Conservation (phyloP, 2,888 invertebrate genomes). For the Ligdia adustata region DNA sequence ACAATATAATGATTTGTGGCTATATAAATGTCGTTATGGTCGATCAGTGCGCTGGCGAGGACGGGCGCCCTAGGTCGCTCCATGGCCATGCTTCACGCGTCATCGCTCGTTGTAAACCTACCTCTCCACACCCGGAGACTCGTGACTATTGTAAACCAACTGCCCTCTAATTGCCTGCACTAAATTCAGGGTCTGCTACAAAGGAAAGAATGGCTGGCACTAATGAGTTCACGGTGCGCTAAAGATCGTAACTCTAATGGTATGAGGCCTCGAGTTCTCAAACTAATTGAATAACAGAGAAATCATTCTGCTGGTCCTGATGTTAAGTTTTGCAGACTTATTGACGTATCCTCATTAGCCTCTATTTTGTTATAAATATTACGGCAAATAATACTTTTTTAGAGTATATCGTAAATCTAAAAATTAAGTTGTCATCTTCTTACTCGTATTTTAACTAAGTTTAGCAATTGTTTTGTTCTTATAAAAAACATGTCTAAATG, state of each 20-base stretch:
- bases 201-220: slow-evolving; percentile 12
- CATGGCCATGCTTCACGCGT: slow-evolving; percentile 74
- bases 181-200: slow-evolving; percentile 24
- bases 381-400: too few relatives aligned
- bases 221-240: slow-evolving; percentile 16
- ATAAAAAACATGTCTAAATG: too few relatives aligned
- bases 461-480: too few relatives aligned
- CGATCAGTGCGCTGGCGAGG: slow-evolving; percentile 61
- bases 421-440: too few relatives aligned
- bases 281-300: slow-evolving; percentile 8
- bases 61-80: slow-evolving; percentile 67
- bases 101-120: slow-evolving; percentile 50
- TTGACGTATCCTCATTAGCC: too few relatives aligned
- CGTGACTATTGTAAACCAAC: slow-evolving; percentile 32
- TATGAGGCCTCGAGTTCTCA: not conserved
- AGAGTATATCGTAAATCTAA: too few relatives aligned
- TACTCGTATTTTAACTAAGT: too few relatives aligned
- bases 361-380: too few relatives aligned
- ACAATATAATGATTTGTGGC: slow-evolving; percentile 47
- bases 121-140: slow-evolving; percentile 38
- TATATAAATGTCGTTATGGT: slow-evolving; percentile 66
- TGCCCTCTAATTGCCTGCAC: slow-evolving; percentile 23
- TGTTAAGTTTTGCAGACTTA: too few relatives aligned
- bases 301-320: too few relatives aligned
- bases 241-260: too few relatives aligned